Evolutionary conservation across 2,113 vertebrate species (phyloP), one percentile per base, ranked within the genome.

Genomic region (Paracyprichromis sp.): DNA sequence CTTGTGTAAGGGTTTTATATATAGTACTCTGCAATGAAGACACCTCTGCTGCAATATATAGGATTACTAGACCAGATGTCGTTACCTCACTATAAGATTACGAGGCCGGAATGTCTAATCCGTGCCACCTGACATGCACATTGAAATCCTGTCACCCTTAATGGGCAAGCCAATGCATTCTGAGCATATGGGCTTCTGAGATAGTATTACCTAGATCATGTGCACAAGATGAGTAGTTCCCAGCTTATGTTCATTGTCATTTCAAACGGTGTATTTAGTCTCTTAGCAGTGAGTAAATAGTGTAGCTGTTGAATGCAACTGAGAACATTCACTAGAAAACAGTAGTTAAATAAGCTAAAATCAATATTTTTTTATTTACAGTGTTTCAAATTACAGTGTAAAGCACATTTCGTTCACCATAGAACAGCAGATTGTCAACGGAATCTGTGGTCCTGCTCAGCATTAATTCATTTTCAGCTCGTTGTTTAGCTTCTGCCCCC

Each of bases 141-240:
- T 94, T 94, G 92, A 93, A 92, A 94, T 94, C 69, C 91, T 94
- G 90, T 89, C 88, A 90, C 63, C 82, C 84, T 84, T 88, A 93
- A 86, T 93, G 86, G 87, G 54, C 26, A 78, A 78, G 7, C 16
- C 45, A 31, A n/a, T 17, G 26, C 45, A 34, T 78, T 52, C 26
- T 84, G 34, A 91, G 83, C 87, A 89, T 93, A 89, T 90, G 89
- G 85, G 69, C 78, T 83, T 87, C 90, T 94, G 14, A 85, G 91
- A 79, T 93, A 80, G 83, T 91, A 90, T 94, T 91, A 94, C 93
- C 87, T 4, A 71, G 87, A 91, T 91, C 92, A 71, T 90, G 85
- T 92, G 85, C 66, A 45, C 76, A 45, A 26, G 69, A 89, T 73
- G 80, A 90, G 82, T 36, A 17, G 40, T 38, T 61, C 16, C 7